Percentiles rank a stretch among this genome's conserved stretches.
Conservation (phyloP, 2,797 vertebrate species). For the Premnoplex brunnescens region DNA sequence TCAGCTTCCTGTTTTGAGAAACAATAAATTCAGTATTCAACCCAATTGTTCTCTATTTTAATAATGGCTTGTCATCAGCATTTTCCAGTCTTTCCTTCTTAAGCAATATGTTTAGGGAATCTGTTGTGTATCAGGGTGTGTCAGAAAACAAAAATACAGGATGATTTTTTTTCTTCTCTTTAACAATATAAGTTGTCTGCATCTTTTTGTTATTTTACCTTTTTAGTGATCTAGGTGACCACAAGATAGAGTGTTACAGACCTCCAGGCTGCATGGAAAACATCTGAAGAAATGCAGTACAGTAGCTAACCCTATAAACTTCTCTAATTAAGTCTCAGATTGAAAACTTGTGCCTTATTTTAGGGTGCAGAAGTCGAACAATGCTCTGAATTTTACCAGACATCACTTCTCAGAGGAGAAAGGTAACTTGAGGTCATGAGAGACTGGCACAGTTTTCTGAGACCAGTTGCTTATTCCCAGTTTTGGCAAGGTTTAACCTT, state of each 20-base stretch:
- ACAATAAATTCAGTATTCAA: not conserved
- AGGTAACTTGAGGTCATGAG: not conserved
- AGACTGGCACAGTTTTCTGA: not conserved
- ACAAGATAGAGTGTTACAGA: not conserved
- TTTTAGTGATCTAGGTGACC: not conserved
- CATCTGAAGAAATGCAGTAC: not conserved
- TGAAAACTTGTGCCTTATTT: not conserved
- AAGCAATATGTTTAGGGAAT: not conserved
- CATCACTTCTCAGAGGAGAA: not conserved
- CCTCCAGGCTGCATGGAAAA: not conserved
- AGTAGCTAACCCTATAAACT: not conserved
- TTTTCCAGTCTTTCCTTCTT: not conserved
- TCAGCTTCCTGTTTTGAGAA: not conserved
- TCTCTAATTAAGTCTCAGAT: not conserved
- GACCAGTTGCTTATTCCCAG: not conserved
- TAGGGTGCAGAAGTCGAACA: not conserved
- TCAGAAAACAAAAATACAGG: not conserved
- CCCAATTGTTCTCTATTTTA: not conserved
- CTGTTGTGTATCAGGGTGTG: not conserved
- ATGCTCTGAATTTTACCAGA: not conserved
- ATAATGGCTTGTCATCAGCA: not conserved
- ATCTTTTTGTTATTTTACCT: not conserved
- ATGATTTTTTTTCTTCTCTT: not conserved
- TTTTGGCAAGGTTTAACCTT: not conserved
- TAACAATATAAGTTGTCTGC: not conserved